These are phyloP conservation scores for Phengaris alcon DNA, from an alignment of 2,888 invertebrate genomes.

Conservation along the genomic window DNA sequence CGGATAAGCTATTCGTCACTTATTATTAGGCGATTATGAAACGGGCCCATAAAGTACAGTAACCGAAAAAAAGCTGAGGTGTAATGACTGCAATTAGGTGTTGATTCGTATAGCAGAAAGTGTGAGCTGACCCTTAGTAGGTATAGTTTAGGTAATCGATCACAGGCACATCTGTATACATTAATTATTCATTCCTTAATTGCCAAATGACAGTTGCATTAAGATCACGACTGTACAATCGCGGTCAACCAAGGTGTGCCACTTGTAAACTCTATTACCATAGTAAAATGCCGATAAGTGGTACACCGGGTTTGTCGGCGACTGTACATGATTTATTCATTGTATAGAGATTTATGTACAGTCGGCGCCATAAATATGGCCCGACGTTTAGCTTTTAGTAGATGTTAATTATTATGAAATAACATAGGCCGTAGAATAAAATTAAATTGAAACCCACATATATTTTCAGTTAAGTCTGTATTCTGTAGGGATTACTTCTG, in stretches of 20 bases:
- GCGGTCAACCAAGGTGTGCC: not conserved
- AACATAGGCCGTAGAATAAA: not conserved
- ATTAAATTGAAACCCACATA: not conserved
- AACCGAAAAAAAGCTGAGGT: too few species aligned
- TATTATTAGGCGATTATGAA: too few species aligned
- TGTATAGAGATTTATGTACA: constrained; percentile 7
- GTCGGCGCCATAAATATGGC: not conserved
- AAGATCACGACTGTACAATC: not conserved
- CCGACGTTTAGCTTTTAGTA: constrained; percentile 30
- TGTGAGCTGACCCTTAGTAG: not conserved
- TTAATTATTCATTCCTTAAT: constrained; percentile 15
- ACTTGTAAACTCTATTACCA: not conserved
- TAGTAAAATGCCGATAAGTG: not conserved
- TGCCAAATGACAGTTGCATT: constrained; percentile 23
- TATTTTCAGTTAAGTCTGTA: not conserved
- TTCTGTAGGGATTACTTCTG: not conserved
- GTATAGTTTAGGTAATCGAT: not conserved
- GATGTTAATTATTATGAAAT: constrained; percentile 17
- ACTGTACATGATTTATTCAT: constrained; percentile 4
- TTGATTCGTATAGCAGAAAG: not conserved
- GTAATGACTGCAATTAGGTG: too few species aligned
- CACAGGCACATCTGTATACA: not conserved
- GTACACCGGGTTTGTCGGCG: not conserved
- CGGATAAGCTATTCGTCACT: too few species aligned
- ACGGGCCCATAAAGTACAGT: too few species aligned